These are phyloP conservation scores for Agrypnus murinus DNA, from an alignment of 2,888 invertebrate species.

Conservation along the genomic window DNA sequence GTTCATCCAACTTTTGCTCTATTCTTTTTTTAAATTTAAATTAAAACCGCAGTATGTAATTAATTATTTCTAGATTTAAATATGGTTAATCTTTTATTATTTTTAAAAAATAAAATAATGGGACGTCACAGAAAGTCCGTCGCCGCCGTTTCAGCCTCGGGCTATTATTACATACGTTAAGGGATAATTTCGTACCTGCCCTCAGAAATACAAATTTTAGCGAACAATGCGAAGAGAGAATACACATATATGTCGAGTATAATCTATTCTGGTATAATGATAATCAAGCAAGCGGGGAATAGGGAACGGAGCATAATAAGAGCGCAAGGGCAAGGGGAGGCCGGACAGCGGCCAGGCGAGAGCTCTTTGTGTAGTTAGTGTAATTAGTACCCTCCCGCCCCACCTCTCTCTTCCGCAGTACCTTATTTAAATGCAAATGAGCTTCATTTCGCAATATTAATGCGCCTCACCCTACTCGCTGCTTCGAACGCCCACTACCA, in stretches of 20 bases:
- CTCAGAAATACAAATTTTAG: slow-evolving; percentile 49
- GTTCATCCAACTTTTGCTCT: too few species aligned
- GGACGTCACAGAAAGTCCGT: slow-evolving; percentile 8
- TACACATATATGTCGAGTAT: slow-evolving; percentile 61
- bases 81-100: too few species aligned
- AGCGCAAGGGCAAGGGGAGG: slow-evolving; percentile 56
- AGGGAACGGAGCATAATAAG: slow-evolving; percentile 65
- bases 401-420: slow-evolving; percentile 65
- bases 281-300: slow-evolving; percentile 69
- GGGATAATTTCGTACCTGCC: slow-evolving; percentile 46
- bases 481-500: slow-evolving; percentile 59
- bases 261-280: slow-evolving; percentile 71
- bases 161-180: slow-evolving; percentile 39
- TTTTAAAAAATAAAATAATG: not conserved
- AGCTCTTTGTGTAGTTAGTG: slow-evolving; percentile 74
- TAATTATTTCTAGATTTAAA: too few species aligned
- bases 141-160: not conserved
- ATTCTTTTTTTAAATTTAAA: too few species aligned
- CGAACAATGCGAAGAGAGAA: slow-evolving; percentile 50
- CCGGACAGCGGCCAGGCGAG: slow-evolving; percentile 71
- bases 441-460: slow-evolving; percentile 93
- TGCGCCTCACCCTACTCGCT: slow-evolving; percentile 77
- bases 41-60: too few species aligned
- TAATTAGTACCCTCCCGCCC: slow-evolving; percentile 70
- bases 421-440: slow-evolving; percentile 94